These are phyloP conservation scores for Circaetus cinerascens DNA, from an alignment of 2,113 vertebrate species.

Conservation along the genomic window DNA sequence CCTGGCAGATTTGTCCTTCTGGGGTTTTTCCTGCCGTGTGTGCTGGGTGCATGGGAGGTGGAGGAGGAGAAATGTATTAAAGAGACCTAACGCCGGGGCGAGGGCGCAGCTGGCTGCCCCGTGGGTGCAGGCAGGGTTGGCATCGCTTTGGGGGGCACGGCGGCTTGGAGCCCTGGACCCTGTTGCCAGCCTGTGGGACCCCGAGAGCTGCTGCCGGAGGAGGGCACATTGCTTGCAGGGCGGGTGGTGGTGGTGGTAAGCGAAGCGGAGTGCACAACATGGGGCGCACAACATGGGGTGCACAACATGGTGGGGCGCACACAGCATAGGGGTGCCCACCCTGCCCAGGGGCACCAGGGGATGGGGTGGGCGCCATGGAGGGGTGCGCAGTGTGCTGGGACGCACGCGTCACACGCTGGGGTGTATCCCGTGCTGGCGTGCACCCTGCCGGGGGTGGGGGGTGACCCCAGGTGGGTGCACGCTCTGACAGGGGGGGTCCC, in stretches of 20 bases:
- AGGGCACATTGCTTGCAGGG: fast-evolving
- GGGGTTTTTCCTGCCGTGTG: fast-evolving
- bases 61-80: fast-evolving
- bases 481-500: neutral
- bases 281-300: fast-evolving
- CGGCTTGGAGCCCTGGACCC: fast-evolving
- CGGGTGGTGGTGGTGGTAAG: fast-evolving
- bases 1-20: no score
- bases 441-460: neutral
- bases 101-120: neutral
- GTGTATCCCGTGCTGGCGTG: neutral
- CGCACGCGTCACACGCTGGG: neutral
- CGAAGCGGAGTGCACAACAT: fast-evolving
- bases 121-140: neutral
- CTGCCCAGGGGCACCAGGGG: fast-evolving
- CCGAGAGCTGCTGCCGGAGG: fast-evolving
- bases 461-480: neutral
- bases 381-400: neutral
- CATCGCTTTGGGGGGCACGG: fast-evolving
- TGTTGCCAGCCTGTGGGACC: fast-evolving
- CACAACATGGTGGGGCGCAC: fast-evolving
- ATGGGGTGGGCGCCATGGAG: fast-evolving
- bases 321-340: fast-evolving
- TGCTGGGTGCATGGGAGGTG: fast-evolving
- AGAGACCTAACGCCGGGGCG: fast-evolving